Conservation (phyloP, 2,113 vertebrate genomes). For the Cairina moschata region DNA sequence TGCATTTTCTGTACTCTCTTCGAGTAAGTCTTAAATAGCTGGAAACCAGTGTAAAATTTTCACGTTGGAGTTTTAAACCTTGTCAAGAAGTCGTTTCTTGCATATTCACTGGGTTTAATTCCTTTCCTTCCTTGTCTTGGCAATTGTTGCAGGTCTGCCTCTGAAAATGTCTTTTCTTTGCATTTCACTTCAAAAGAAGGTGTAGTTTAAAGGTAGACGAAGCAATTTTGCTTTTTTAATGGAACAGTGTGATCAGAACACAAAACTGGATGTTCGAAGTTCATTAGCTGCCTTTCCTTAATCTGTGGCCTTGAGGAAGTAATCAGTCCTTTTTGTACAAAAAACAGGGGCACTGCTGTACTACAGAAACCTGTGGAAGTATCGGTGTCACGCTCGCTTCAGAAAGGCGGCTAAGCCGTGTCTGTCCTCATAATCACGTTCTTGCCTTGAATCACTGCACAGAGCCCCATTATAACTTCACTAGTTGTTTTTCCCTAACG, state of each 20-base stretch:
- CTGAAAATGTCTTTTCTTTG: background rate
- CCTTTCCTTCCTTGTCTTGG: constrained; percentile 51
- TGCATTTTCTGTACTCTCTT: constrained; percentile 55
- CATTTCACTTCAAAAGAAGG: constrained; percentile 16
- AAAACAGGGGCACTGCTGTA: background rate
- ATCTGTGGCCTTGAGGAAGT: constrained; percentile 6
- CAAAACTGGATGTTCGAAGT: background rate
- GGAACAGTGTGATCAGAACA: background rate
- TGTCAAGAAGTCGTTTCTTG: constrained; percentile 37
- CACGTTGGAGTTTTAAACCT: constrained; percentile 48
- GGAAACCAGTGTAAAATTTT: constrained; percentile 50
- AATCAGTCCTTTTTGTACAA: background rate
- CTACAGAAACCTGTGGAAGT: background rate
- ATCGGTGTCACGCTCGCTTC: background rate
- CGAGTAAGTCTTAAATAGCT: constrained; percentile 49
- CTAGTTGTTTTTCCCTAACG: background rate
- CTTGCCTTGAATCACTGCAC: background rate
- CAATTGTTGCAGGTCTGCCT: background rate
- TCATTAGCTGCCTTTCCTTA: background rate
- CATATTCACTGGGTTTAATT: constrained; percentile 33
- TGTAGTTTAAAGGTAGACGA: constrained; percentile 3
- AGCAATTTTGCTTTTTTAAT: background rate
- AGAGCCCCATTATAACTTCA: background rate
- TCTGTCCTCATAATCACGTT: background rate
- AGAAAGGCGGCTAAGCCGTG: background rate